Evolutionary conservation across 2,797 vertebrate genomes (phyloP).

Genomic region (Psittacula echo): DNA sequence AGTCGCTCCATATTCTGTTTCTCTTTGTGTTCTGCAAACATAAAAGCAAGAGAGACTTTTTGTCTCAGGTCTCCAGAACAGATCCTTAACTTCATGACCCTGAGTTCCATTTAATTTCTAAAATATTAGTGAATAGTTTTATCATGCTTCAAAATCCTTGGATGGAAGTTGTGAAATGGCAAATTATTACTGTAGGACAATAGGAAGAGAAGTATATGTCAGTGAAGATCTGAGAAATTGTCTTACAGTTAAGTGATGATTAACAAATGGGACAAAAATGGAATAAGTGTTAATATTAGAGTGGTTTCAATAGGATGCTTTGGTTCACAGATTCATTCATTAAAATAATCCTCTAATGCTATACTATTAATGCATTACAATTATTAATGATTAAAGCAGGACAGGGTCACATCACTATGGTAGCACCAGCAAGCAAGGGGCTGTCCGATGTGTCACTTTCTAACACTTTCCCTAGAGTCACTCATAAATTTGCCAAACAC

Average conservation of each 20-base stretch:
- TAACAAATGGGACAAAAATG: background rate
- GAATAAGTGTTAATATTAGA: background rate
- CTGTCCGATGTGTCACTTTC: background rate
- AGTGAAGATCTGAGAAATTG: background rate
- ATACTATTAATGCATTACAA: background rate
- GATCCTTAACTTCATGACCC: background rate
- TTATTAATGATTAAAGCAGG: background rate
- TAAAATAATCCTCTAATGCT: background rate
- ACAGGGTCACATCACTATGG: fast-evolving
- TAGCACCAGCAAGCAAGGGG: background rate
- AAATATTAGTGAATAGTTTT: background rate
- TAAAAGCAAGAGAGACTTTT: background rate
- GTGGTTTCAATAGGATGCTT: background rate
- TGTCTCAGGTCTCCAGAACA: background rate
- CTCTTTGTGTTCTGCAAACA: background rate
- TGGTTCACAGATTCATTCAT: background rate
- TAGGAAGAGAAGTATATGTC: background rate
- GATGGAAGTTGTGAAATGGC: background rate
- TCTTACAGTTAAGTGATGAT: background rate
- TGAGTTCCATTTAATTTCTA: background rate
- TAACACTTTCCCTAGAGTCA: background rate
- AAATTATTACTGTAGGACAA: background rate
- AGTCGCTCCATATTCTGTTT: background rate
- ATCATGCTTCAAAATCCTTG: background rate
- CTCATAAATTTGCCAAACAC: background rate